Evolutionary conservation across 2,888 invertebrate genomes (phyloP).

Genomic region (Acleris holmiana): DNA sequence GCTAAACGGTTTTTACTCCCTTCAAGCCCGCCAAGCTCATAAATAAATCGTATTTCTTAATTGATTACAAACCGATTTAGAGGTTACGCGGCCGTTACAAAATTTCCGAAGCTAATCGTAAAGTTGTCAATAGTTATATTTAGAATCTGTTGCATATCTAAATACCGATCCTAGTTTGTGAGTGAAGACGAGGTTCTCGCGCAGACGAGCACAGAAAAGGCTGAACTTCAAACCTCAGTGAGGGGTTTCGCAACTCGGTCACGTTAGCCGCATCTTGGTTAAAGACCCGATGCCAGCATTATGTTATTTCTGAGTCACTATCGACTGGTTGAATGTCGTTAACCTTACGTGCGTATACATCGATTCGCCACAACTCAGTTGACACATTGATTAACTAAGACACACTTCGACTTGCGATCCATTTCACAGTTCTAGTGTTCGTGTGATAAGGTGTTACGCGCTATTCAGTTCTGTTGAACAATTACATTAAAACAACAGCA

Average conservation of each 20-base stretch:
- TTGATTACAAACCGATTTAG: constrained; percentile 56
- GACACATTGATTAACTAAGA: constrained; percentile 14
- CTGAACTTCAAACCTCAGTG: constrained; percentile 21
- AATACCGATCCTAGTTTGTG: not conserved
- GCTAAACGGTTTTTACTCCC: constrained; percentile 68
- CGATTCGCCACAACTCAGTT: constrained; percentile 37
- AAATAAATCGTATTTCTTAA: constrained; percentile 71
- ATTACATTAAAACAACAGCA: constrained; percentile 59
- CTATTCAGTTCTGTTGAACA: constrained; percentile 42
- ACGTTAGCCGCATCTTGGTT: constrained; percentile 57
- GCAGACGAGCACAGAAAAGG: not conserved
- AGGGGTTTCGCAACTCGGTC: constrained; percentile 56
- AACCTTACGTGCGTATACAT: constrained; percentile 46
- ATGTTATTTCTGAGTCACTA: constrained; percentile 46
- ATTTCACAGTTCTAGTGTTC: constrained; percentile 1
- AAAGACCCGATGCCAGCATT: constrained; percentile 42
- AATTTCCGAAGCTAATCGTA: constrained; percentile 53
- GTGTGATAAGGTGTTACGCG: constrained; percentile 15
- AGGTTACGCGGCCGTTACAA: constrained; percentile 69
- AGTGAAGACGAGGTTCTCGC: not conserved
- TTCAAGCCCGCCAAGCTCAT: constrained; percentile 69
- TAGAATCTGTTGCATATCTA: no score
- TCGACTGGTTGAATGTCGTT: constrained; percentile 49
- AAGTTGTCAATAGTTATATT: constrained; percentile 2
- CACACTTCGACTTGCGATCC: constrained; percentile 14